A percentile compares a stretch with the other conserved stretches of the same genome.
Evolutionary conservation across 2,113 vertebrate species (phyloP).

Genomic region (Numida meleagris): DNA sequence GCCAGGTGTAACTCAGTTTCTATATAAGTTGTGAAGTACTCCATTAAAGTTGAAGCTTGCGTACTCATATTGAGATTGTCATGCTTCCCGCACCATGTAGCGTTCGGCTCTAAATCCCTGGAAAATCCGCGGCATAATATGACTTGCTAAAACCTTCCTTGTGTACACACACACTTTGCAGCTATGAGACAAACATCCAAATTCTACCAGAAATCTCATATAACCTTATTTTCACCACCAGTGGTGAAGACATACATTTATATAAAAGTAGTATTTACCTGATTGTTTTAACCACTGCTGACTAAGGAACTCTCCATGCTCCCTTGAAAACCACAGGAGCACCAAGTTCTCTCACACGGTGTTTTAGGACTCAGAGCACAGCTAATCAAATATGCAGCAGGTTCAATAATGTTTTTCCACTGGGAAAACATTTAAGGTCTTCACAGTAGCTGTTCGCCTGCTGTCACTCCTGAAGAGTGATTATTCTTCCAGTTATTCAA

Average conservation of each 20-base stretch:
- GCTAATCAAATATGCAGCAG: neutral
- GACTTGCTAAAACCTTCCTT: neutral
- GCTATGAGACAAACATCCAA: rapidly evolving
- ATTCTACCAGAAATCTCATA: neutral
- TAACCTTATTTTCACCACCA: neutral
- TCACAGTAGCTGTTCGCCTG: neutral
- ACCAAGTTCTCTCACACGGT: neutral
- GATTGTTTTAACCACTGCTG: neutral
- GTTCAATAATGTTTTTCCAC: neutral
- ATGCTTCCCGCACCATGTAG: no score
- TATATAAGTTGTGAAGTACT: no score
- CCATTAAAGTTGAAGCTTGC: no score
- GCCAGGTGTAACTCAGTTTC: no score
- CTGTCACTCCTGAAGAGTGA: neutral
- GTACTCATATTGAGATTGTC: no score
- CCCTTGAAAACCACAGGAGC: neutral
- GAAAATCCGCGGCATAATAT: no score
- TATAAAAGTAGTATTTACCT: neutral
- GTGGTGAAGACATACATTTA: neutral
- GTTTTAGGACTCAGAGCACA: neutral
- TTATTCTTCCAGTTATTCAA: neutral
- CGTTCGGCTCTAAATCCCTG: no score
- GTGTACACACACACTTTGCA: neutral
- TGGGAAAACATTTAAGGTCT: neutral
- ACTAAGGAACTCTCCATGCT: neutral